Base-by-base conservation (phyloP, 2,113 vertebrate species). In the Neofelis nebulosa region DNA sequence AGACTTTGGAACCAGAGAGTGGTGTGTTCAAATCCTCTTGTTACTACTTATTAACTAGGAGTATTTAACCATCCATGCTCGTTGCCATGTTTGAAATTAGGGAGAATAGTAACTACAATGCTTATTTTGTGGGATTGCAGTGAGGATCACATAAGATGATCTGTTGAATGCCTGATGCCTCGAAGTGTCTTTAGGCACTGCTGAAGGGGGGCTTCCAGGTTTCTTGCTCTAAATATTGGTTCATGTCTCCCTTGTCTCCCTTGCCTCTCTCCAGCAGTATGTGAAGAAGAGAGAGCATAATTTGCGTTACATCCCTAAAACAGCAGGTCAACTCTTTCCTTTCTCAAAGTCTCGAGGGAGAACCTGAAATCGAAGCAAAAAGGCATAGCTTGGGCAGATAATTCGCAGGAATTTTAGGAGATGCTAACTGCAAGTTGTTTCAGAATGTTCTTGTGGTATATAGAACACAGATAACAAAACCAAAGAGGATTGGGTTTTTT, bases 351-450 rank as follows among this genome's bases (percentile, higher is more conserved):
- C 11, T 15, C 18, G 3, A 96, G 21, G 31, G 29, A 87, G 69
- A 85, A 76, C 50, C 14, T 76, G 41, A 95, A 82, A 91, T 95
- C 88, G 95, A 97, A 90, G 25, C 6, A 79, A 65, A 81, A 90
- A 27, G 19, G 66, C 63, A 78, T 13, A 68, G 11, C 76, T 84
- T 91, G 55, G 66, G 55, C 15, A 91, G 65, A 61, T 36, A 45
- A 94, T 65, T 29, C 68, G 23, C 52, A 90, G 95, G 41, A 91
- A 45, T 65, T 87, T 94, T 48, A 89, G 84, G 65, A 94, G 36
- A 66, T 55, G 27, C 82, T 83, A 81, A 90, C 12, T 71, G 36
- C 16, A 52, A 23, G 11, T 19, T 91, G 36, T 85, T 88, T 96
- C 2, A 85, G 55, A 93, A 61, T 83, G 82, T 73, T 87, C 31